Percentiles rank a stretch among this genome's conserved stretches.
phyloP scores from a whole-genome alignment of 1,140 invertebrate genomes.

The Hyles vespertilio region DNA sequence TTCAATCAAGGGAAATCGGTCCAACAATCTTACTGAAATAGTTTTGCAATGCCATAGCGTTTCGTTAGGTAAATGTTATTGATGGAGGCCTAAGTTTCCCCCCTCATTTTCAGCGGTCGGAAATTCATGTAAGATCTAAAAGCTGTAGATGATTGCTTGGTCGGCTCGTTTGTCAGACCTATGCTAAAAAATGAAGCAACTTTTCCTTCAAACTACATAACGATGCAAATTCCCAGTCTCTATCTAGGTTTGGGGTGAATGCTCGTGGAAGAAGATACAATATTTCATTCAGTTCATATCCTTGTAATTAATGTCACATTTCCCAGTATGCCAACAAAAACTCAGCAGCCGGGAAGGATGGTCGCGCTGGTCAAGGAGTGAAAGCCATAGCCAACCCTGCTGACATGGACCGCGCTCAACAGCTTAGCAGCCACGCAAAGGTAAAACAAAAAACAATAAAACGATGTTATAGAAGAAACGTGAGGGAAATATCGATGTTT shows the following conservation, averaged over 20 bases:
- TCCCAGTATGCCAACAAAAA: slow-evolving; percentile 45
- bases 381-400: slow-evolving; percentile 41
- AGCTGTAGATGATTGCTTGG: too few relatives aligned
- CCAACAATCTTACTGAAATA: too few relatives aligned
- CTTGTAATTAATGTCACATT: slow-evolving; percentile 8
- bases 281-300: neutral
- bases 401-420: slow-evolving; percentile 79
- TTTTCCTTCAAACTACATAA: neutral
- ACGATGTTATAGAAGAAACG: too few relatives aligned
- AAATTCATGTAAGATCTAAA: too few relatives aligned
- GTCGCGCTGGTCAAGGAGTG: slow-evolving; percentile 52
- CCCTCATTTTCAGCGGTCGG: too few relatives aligned
- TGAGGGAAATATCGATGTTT: too few relatives aligned
- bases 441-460: slow-evolving; percentile 48
- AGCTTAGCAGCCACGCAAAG: slow-evolving; percentile 77
- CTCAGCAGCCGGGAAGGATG: slow-evolving; percentile 33
- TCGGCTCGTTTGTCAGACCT: too few relatives aligned
- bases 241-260: neutral
- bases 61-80: too few relatives aligned
- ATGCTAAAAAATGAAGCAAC: neutral
- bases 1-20: too few relatives aligned
- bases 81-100: too few relatives aligned
- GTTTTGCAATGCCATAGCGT: too few relatives aligned
- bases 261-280: neutral
- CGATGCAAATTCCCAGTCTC: neutral